phyloP scores from a whole-genome alignment of 1,140 invertebrate genomes.

The Atta cephalotes region DNA sequence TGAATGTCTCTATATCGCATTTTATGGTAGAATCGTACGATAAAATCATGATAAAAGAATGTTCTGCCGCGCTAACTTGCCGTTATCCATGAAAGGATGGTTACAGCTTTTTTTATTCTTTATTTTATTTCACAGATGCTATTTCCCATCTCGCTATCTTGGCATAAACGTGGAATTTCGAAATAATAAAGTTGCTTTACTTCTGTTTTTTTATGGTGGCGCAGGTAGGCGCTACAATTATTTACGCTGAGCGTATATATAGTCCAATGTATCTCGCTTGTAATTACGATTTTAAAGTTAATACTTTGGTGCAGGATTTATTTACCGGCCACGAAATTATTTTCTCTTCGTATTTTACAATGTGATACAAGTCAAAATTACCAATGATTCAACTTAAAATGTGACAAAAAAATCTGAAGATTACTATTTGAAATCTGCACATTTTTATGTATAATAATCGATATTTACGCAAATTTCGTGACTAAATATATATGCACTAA shows the following conservation, averaged over 20 bases:
- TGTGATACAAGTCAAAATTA: constrained; percentile 6
- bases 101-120: constrained; percentile 18
- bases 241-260: not conserved
- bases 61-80: not conserved
- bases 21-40: not conserved
- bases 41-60: not conserved
- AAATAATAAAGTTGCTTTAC: constrained; percentile 32
- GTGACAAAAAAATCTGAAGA: not conserved
- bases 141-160: constrained; percentile 10
- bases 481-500: too few relatives aligned
- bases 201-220: not conserved
- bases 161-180: not conserved
- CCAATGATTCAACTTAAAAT: not conserved
- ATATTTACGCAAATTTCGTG: too few relatives aligned
- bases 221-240: not conserved
- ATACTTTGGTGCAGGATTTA: constrained; percentile 26
- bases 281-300: constrained; percentile 33
- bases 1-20: not conserved
- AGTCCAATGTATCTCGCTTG: not conserved
- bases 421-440: too few relatives aligned
- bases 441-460: too few relatives aligned
- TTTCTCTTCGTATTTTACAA: not conserved
- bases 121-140: not conserved
- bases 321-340: not conserved
- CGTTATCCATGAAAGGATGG: not conserved